Evolutionary conservation across 2,888 invertebrate species (phyloP), one percentile per base, ranked within the genome.

Genomic region (Ceriagrion tenellum): DNA sequence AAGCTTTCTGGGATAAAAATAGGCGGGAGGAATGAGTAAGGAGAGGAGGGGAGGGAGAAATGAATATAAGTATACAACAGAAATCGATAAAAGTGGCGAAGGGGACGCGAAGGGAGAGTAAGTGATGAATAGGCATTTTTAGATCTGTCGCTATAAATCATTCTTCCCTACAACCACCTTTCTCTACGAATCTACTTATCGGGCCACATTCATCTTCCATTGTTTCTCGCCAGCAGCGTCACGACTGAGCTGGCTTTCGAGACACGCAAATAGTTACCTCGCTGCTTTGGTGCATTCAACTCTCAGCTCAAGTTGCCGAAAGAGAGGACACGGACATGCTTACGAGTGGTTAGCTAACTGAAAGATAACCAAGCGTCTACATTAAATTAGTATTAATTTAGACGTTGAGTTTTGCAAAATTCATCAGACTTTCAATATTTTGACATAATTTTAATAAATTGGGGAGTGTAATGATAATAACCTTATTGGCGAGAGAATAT

Each of bases 121-220:
- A 81, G 18, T 81, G 81, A 81, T 81, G 81, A 81, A 81, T 81
- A 35, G 81, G 81, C 81, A 81, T 81, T 81, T 81, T 81, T 81
- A 81, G 30, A 81, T 81, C 81, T 81, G 81, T 35, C 81, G 81
- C 81, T 35, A 81, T 81, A 81, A 81, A 81, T 81, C 81, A 81
- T 81, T 35, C 81, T 35, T 26, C 16, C 81, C 8, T 16, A 13
- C 81, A 3, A 30, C 12, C 30, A 35, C 35, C 81, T 81, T 81
- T 81, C 81, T 81, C 35, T 16, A 81, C 81, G 35, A 18, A 81
- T 81, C 81, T 81, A 35, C 81, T 81, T 81, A 81, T 30, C 81
- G 35, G 35, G 13, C 81, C 35, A 8, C 81, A 81, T 81, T 35
- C 30, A 81, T 81, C 81, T 81, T 35, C 12, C 69, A 69, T 69